Evolutionary conservation across 2,797 vertebrate genomes (phyloP).

Genomic region (Ctenosaura bakeri): DNA sequence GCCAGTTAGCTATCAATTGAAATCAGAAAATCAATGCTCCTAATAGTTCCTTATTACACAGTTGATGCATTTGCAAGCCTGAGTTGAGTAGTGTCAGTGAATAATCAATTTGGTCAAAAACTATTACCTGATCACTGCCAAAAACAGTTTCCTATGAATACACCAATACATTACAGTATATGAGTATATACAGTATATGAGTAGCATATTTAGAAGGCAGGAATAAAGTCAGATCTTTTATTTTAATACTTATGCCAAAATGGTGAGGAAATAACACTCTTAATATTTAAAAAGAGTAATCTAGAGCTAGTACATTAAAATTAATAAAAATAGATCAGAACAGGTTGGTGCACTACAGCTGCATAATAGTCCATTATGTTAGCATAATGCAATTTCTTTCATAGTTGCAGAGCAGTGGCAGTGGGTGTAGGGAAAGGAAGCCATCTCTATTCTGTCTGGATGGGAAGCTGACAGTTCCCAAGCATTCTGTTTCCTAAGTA

Average conservation of each 20-base stretch:
- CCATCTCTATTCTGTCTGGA: too few species aligned
- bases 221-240: conserved; percentile 35
- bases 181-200: too few species aligned
- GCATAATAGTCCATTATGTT: too few species aligned
- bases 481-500: too few species aligned
- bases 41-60: conserved; percentile 96
- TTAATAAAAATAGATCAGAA: too few species aligned
- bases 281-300: background rate
- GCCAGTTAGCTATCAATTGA: conserved; percentile 93
- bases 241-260: background rate
- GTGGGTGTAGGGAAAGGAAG: too few species aligned
- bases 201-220: conserved; percentile 48
- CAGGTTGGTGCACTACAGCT: too few species aligned
- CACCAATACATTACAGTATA: conserved; percentile 63
- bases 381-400: too few species aligned
- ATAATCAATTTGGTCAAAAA: conserved; percentile 90
- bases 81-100: conserved; percentile 84
- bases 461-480: too few species aligned
- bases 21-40: conserved; percentile 95
- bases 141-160: conserved; percentile 77
- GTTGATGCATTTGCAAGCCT: conserved; percentile 90
- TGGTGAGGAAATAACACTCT: background rate
- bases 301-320: background rate
- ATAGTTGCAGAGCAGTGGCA: too few species aligned
- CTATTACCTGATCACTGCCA: conserved; percentile 84